phyloP scores from a whole-genome alignment of 2,797 vertebrate species.

The Furcifer pardalis region DNA sequence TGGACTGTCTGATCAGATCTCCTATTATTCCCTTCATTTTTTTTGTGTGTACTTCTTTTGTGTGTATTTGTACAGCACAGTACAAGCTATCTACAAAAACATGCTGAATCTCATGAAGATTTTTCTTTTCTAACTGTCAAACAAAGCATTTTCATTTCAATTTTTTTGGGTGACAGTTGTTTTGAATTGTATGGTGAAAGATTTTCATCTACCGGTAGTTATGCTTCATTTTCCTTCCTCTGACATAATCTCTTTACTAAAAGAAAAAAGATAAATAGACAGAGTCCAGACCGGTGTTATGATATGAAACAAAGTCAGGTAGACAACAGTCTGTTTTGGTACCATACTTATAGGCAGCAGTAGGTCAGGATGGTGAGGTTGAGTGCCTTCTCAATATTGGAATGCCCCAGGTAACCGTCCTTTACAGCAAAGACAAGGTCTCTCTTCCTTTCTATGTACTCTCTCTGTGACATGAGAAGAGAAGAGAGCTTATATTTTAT shows the following conservation, averaged over 20 bases:
- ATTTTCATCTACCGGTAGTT: constrained; percentile 60
- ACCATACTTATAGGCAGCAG: constrained; percentile 3
- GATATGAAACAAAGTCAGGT: constrained; percentile 47
- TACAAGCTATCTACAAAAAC: constrained; percentile 51
- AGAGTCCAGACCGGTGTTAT: constrained; percentile 56
- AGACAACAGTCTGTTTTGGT: constrained; percentile 10
- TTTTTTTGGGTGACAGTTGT: constrained; percentile 7
- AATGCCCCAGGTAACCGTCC: constrained; percentile 59
- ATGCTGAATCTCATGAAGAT: constrained; percentile 55
- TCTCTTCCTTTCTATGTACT: constrained; percentile 30
- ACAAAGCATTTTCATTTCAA: constrained; percentile 51
- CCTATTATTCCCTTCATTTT: constrained; percentile 41
- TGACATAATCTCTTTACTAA: constrained; percentile 73
- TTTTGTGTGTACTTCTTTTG: constrained; percentile 49
- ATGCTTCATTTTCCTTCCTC: constrained; percentile 62
- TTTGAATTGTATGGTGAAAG: constrained; percentile 45
- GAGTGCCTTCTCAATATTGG: constrained; percentile 31
- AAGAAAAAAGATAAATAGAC: constrained; percentile 67
- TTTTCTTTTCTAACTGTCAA: constrained; percentile 40
- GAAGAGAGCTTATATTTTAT: constrained; percentile 58
- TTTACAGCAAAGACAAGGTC: constrained; percentile 39
- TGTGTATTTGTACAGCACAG: constrained; percentile 58
- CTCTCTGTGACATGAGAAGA: fast-evolving
- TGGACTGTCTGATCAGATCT: constrained; percentile 49
- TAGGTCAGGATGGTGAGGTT: constrained; percentile 7